Evolutionary conservation across 1,140 invertebrate genomes (phyloP), one percentile per base, ranked within the genome.

Genomic region (Zaprionus nigranus): DNA sequence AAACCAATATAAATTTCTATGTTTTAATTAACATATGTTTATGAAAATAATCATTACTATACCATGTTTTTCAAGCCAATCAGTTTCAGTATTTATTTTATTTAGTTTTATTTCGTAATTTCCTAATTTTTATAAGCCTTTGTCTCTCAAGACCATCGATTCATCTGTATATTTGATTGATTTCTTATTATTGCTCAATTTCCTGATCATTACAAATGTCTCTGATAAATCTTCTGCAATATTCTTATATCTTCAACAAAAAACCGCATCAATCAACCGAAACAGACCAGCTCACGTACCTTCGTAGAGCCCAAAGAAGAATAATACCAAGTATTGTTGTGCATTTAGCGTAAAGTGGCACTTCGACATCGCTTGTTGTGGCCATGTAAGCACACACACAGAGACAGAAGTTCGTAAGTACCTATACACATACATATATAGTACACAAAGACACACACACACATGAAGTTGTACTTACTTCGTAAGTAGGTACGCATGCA

Each of bases 281-380:
- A 79, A 65, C 68, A 74, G 71, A 72, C 59, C 46, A 56, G 57
- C 76, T 83, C 81, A 82, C 81, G 71, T 83, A 79, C 40, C 51
- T 49, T 46, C 30, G 30, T 34, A 34, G 9, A 34, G 30, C 11
- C 56, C 57, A 7, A 7, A 46, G 11, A 40, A 30, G 60, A 56
- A 59, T 57, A 57, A 40, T 60, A 62, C 40, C 30, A 11, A 34
- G 58, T 30, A 46, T 57, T 49, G 54, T 66, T 83, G 75, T 83
- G 80, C 69, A 74, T 78, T 79, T 62, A 58, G 62, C 68, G 53
- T 71, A 63, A 79, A 82, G 82, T 71, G 79, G 60, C 79, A 78
- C 63, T 86, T 70, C 53, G 63, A 79, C 80, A 64, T 82, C 71
- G 63, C 78, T 53, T 67, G 43, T 49, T 43, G 30, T 68, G 56